A percentile compares a stretch with the other conserved stretches of the same genome.
These are phyloP conservation scores for Ceyx margarethae DNA, from an alignment of 2,113 vertebrate genomes.

Conservation along the genomic window DNA sequence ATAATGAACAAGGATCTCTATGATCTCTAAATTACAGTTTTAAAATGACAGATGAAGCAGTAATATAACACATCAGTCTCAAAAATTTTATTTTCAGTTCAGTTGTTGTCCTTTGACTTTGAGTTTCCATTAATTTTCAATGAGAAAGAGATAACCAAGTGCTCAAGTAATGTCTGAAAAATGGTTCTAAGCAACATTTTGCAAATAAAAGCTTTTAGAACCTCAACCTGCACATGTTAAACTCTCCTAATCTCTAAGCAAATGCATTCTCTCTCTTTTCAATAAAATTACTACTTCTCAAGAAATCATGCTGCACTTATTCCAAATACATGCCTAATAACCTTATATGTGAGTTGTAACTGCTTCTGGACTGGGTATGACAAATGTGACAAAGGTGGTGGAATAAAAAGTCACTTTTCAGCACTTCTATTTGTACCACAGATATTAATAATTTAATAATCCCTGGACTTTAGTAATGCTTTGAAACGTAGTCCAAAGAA, in stretches of 20 bases:
- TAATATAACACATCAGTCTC: neutral
- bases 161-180: neutral
- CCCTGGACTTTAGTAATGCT: neutral
- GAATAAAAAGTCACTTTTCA: neutral
- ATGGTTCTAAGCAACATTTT: neutral
- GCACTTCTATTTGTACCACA: neutral
- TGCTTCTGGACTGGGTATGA: neutral
- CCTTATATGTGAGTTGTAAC: neutral
- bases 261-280: neutral
- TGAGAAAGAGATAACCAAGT: neutral
- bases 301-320: neutral
- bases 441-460: neutral
- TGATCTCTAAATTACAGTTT: neutral
- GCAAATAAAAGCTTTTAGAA: neutral
- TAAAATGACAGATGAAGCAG: neutral
- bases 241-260: neutral
- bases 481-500: neutral
- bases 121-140: neutral
- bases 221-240: neutral
- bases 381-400: neutral
- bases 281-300: neutral
- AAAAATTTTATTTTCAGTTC: neutral
- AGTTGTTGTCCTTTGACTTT: neutral
- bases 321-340: neutral
- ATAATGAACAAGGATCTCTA: neutral